Base-by-base conservation (phyloP, 2,113 vertebrate species). In the Chionomys nivalis region DNA sequence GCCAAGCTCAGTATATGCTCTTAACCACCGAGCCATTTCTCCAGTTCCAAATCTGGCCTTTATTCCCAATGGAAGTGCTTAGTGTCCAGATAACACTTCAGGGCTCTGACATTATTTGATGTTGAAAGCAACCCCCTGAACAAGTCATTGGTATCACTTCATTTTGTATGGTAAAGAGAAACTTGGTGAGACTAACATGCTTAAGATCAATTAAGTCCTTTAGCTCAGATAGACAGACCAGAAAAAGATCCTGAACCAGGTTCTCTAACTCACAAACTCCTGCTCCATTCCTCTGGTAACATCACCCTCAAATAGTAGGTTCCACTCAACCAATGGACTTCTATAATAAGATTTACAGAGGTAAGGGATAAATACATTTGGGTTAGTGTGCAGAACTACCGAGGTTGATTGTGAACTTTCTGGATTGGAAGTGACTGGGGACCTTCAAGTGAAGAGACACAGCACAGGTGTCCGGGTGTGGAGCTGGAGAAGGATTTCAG, bases 391-490 rank as follows among this genome's bases (percentile, higher is more conserved):
- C 58, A 26, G 87, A 79, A 73, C 61, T 33, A 44, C 52, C 9
- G 17, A 90, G 86, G 90, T 90, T 39, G 93, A 68, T 90, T 90
- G 61, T 90, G 83, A 94, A 95, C 33, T 82, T 73, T 52, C 21
- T 79, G 66, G 47, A 58, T 72, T 90, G 94, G 87, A 95, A 92
- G 72, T 85, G 89, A 94, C 70, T 75, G 47, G 91, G 42, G 72
- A 81, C 89, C 44, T 92, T 94, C 23, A 65, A 93, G 78, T 76
- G 33, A 49, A 90, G 77, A 89, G 90, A 28, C 26, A n/a, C 49
- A 44, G 77, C 39, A 89, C 36, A 73, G 77, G 86, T 16, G 14
- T 8, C 77, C 91, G 73, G 65, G 44, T 52, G 61, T 94, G 75
- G 92, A 93, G 5, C 14, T 44, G 52, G 31, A 72, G 47, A 19